These are phyloP conservation scores for Paratilapia polleni DNA, from an alignment of 2,113 vertebrate genomes.

Conservation along the genomic window DNA sequence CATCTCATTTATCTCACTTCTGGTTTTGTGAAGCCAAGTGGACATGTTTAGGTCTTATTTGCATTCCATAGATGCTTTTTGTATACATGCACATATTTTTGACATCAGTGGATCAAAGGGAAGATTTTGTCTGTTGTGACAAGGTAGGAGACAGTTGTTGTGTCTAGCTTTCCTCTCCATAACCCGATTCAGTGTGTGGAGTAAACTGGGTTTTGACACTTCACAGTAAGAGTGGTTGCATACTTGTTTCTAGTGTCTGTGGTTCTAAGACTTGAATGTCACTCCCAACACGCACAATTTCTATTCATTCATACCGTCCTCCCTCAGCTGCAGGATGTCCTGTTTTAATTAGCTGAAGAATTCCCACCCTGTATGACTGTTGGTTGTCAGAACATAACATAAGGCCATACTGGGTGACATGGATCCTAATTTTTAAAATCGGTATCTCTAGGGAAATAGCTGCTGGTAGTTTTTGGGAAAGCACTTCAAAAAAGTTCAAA, in stretches of 20 bases:
- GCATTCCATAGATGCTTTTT: background rate
- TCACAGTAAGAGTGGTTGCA: too few species aligned
- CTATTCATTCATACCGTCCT: constrained; percentile 1
- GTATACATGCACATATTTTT: background rate
- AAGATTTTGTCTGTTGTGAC: background rate
- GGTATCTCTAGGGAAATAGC: background rate
- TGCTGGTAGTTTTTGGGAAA: background rate
- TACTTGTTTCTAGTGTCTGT: too few species aligned
- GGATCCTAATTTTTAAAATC: background rate
- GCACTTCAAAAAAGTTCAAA: too few species aligned
- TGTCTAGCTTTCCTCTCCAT: background rate
- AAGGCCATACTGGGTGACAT: too few species aligned
- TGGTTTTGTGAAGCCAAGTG: background rate
- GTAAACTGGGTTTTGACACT: too few species aligned
- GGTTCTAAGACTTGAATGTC: background rate
- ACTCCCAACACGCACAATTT: constrained; percentile 8
- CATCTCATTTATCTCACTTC: background rate
- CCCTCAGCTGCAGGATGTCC: constrained; percentile 32
- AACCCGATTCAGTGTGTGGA: background rate
- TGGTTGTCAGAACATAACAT: too few species aligned
- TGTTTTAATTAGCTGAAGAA: constrained; percentile 10
- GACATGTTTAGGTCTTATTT: background rate
- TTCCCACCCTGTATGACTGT: too few species aligned
- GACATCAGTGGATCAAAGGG: background rate
- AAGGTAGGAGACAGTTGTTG: background rate